Conservation (phyloP, 2,888 invertebrate species). For the Piscicola geometra region DNA sequence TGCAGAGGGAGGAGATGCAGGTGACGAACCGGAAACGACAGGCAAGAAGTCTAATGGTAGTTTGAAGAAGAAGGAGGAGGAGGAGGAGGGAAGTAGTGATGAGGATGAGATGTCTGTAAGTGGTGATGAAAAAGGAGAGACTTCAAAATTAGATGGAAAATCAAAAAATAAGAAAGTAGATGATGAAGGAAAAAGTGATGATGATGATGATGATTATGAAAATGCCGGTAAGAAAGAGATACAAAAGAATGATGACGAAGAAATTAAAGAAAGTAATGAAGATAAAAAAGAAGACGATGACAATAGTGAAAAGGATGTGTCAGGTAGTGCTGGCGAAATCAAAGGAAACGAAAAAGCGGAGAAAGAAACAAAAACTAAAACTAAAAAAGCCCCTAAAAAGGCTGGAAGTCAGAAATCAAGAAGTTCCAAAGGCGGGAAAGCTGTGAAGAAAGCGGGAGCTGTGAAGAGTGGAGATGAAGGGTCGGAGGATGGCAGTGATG, state of each 20-base stretch:
- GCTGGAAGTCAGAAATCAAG: no score
- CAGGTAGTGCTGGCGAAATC: neutral
- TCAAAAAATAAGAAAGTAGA: neutral
- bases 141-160: neutral
- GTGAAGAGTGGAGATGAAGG: no score
- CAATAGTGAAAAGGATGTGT: neutral
- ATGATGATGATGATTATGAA: neutral
- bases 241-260: conserved; percentile 4
- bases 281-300: neutral
- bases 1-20: neutral
- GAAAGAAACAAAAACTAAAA: neutral
- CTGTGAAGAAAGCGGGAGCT: no score
- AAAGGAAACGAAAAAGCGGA: conserved; percentile 2
- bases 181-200: neutral
- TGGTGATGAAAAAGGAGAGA: conserved; percentile 10
- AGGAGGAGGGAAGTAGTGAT: neutral
- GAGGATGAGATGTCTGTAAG: neutral
- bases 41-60: neutral
- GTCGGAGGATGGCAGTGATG: no score
- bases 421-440: no score
- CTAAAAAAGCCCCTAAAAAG: neutral
- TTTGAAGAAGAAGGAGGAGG: neutral
- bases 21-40: neutral
- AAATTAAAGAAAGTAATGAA: neutral
- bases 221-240: neutral